Evolutionary conservation across 92 coral and sea anemone species (phyloP), one percentile per base, ranked within the genome.

Genomic region (Epizoanthus scotinus): DNA sequence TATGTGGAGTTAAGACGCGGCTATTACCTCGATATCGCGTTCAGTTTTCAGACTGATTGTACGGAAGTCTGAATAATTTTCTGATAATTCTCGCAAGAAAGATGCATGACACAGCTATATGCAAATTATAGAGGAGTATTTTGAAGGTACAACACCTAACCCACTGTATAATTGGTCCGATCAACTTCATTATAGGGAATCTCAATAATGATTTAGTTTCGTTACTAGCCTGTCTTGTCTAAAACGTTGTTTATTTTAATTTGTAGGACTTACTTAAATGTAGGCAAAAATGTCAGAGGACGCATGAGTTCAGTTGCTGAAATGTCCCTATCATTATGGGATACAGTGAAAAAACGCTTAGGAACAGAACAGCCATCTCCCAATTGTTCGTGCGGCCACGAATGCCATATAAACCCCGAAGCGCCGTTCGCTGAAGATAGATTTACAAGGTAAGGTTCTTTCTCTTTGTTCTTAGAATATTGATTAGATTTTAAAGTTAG

Each of bases 351-450:
- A 42, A 87, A 84, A 44, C 89, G 97, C 6, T 73, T 93, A 47
- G 92, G 97, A 3, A 92, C 86, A 38, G 71, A 94, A 14, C 94
- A 91, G 17, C 71, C 67, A 8, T 72, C 78, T 56, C 71, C 91
- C 6, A 82, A 78, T 38, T 87, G 93, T 26, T 80, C 85, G 38
- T 79, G 84, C 60, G 78, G 91, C 28, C 84, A 86, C 24, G 86
- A 78, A 29, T 73, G 88, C 60, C 78, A 78, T 40, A 78, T 89
- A 21, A 88, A 91, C 60, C 86, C 90, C 42, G 97, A 93, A 81
- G 94, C 94, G 12, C 94, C 89, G 58, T 93, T 93, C 86, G 91
- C 91, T 70, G 97, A 93, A 71, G 97, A 93, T 86, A 86, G 91
- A 64, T 93, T 91, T 80, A 93, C 97, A 19, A 85, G 97, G 97